A percentile compares a stretch with the other conserved stretches of the same genome.
Conservation (phyloP, 2,888 invertebrate genomes). For the Cephus spinipes region DNA sequence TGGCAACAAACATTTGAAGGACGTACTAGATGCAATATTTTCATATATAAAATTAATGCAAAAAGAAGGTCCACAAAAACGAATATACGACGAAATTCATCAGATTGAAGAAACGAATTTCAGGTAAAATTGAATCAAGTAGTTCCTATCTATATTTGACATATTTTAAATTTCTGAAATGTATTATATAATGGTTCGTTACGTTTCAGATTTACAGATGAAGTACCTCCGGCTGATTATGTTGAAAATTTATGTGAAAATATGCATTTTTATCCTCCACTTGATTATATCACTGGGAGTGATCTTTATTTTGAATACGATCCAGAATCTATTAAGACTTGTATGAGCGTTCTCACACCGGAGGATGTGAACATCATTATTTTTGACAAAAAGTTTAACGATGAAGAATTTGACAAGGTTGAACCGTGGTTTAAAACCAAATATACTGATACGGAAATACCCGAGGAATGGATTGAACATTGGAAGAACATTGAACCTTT, state of each 20-base stretch:
- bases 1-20: constrained; percentile 77
- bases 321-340: constrained; percentile 73
- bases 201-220: constrained; percentile 76
- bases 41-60: constrained; percentile 82
- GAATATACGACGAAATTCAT: constrained; percentile 69
- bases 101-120: constrained; percentile 78
- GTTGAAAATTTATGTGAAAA: constrained; percentile 82
- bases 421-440: constrained; percentile 90
- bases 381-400: constrained; percentile 72
- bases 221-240: constrained; percentile 79
- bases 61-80: constrained; percentile 75
- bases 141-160: background rate
- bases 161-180: background rate
- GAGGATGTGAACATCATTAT: constrained; percentile 79
- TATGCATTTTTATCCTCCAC: constrained; percentile 84
- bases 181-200: background rate
- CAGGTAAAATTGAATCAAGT: constrained; percentile 37
- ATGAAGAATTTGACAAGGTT: constrained; percentile 71
- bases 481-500: constrained; percentile 74
- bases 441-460: constrained; percentile 77
- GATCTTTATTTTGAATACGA: constrained; percentile 82
- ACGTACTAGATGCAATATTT: constrained; percentile 82
- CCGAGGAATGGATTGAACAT: constrained; percentile 72
- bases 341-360: constrained; percentile 73
- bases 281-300: constrained; percentile 83